phyloP scores from a whole-genome alignment of 92 coral and sea anemone genomes.

The Isaurus tuberculatus region DNA sequence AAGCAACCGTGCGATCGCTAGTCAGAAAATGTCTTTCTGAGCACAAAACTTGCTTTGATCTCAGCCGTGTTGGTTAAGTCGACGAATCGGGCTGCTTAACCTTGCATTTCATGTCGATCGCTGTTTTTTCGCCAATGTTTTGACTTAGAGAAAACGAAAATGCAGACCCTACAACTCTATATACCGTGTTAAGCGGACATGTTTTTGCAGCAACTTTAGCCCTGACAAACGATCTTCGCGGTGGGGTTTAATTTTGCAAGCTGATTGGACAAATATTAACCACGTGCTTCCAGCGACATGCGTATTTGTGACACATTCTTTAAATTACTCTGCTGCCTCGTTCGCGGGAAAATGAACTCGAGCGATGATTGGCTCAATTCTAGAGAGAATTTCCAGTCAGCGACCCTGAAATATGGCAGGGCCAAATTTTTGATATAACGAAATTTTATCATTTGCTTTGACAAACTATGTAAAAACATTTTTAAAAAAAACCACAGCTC shows the following conservation, averaged over 20 bases:
- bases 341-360: constrained; percentile 91
- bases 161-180: constrained; percentile 45
- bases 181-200: constrained; percentile 90
- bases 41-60: constrained; percentile 42
- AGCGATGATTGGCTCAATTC: constrained; percentile 71
- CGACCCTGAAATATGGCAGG: background rate
- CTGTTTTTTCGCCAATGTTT: constrained; percentile 45
- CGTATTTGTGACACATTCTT: constrained; percentile 87
- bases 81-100: background rate
- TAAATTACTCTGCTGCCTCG: constrained; percentile 94
- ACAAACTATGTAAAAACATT: background rate
- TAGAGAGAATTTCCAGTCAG: constrained; percentile 75
- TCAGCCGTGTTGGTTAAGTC: background rate
- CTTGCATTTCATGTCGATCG: constrained; percentile 36
- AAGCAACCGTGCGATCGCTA: constrained; percentile 42
- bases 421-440: background rate
- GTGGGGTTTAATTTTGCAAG: constrained; percentile 99
- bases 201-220: constrained; percentile 96
- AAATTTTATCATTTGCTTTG: background rate
- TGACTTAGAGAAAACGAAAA: constrained; percentile 21
- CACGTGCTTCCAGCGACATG: constrained; percentile 79
- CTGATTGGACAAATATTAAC: constrained; percentile 98
- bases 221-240: constrained; percentile 99
- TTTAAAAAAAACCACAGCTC: background rate
- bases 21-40: constrained; percentile 9